phyloP scores from a whole-genome alignment of 2,797 vertebrate genomes.

The Smutsia temminckii region DNA sequence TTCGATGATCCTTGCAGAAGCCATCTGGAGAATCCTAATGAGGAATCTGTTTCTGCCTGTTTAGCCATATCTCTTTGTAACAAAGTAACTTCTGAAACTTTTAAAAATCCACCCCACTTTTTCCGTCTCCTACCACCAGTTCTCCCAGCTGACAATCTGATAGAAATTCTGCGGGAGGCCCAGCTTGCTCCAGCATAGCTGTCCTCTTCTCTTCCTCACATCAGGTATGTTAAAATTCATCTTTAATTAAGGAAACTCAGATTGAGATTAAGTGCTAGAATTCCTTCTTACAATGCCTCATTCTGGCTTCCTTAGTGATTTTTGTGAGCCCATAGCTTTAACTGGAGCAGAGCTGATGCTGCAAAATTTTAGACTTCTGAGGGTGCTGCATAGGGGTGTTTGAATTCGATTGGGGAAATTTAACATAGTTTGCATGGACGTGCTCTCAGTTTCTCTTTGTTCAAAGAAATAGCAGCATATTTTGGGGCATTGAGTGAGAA shows the following conservation, averaged over 20 bases:
- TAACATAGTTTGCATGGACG: slow-evolving; percentile 51
- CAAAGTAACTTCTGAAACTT: slow-evolving; percentile 66
- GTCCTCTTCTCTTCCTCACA: slow-evolving; percentile 59
- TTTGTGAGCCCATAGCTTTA: background rate
- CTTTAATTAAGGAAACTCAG: slow-evolving; percentile 59
- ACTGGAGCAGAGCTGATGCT: slow-evolving; percentile 60
- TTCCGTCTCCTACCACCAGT: slow-evolving; percentile 39
- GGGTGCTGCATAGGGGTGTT: background rate
- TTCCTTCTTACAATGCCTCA: background rate
- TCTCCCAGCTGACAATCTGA: slow-evolving; percentile 65
- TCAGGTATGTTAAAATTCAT: slow-evolving; percentile 63
- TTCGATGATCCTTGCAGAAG: slow-evolving; percentile 93
- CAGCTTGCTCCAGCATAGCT: slow-evolving; percentile 75
- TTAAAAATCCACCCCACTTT: slow-evolving; percentile 60
- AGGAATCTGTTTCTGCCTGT: slow-evolving; percentile 94
- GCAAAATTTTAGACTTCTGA: slow-evolving; percentile 51
- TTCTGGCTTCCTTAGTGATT: slow-evolving; percentile 48
- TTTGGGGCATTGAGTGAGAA: background rate
- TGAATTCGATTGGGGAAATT: slow-evolving; percentile 54
- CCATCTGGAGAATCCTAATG: slow-evolving; percentile 92
- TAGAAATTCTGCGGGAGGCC: slow-evolving; percentile 79
- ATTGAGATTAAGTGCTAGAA: slow-evolving; percentile 28
- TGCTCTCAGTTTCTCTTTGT: slow-evolving; percentile 52
- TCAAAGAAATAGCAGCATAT: slow-evolving; percentile 62
- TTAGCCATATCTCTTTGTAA: slow-evolving; percentile 94